A percentile compares a stretch with the other conserved stretches of the same genome.
Evolutionary conservation across 2,113 vertebrate genomes (phyloP).

Genomic region (Tachycineta bicolor): DNA sequence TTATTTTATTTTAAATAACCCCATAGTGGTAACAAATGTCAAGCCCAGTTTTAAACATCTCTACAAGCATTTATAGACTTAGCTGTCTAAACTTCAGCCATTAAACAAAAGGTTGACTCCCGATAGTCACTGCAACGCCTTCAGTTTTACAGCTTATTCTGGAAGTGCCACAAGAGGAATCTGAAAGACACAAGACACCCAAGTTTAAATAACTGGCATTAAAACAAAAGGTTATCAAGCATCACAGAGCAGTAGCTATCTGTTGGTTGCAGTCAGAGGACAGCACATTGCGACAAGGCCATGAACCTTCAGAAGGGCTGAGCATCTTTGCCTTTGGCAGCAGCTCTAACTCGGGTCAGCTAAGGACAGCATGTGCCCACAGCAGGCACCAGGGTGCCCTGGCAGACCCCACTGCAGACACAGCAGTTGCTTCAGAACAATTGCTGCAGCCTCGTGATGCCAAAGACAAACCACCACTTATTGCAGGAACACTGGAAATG

Average conservation of each 20-base stretch:
- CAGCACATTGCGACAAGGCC: background rate
- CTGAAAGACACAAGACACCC: conserved; percentile 58
- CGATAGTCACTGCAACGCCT: conserved; percentile 42
- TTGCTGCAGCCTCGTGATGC: background rate
- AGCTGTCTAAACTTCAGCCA: conserved; percentile 32
- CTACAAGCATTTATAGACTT: conserved; percentile 57
- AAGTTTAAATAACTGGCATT: background rate
- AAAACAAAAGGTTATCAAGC: background rate
- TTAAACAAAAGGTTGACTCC: conserved; percentile 41
- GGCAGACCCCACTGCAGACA: background rate
- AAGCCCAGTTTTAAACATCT: conserved; percentile 52
- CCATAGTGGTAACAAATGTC: conserved; percentile 44
- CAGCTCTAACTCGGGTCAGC: background rate
- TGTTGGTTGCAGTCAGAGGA: background rate
- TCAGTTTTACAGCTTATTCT: conserved; percentile 39
- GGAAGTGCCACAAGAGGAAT: conserved; percentile 35
- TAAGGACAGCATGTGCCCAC: background rate
- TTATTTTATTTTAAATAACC: conserved; percentile 13
- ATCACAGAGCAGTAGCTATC: background rate
- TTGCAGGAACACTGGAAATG: background rate
- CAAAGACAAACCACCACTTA: background rate
- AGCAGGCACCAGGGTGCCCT: background rate
- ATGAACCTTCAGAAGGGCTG: background rate
- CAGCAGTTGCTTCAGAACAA: background rate
- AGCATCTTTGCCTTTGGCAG: background rate